phyloP scores from a whole-genome alignment of 1,140 invertebrate genomes.

The Hycleus cichorii region DNA sequence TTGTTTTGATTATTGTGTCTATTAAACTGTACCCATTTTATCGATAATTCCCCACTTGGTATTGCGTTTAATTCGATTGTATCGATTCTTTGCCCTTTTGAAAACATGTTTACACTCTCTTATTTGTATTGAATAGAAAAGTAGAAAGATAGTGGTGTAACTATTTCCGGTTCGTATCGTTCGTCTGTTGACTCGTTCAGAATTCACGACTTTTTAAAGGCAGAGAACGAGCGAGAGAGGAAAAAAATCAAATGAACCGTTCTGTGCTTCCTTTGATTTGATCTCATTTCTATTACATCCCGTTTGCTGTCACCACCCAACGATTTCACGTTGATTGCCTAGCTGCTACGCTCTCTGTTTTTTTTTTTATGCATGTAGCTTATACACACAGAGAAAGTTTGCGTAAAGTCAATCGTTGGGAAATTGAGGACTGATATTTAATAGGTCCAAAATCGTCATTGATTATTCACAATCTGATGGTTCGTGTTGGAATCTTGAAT shows the following conservation, averaged over 20 bases:
- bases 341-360: constrained; percentile 24
- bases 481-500: constrained; percentile 9
- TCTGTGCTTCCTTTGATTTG: constrained; percentile 26
- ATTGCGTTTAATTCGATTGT: too few species aligned
- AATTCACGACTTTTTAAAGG: constrained; percentile 10
- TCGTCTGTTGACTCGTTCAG: not conserved
- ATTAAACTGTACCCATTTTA: too few species aligned
- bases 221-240: not conserved
- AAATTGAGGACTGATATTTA: constrained; percentile 24
- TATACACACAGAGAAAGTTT: constrained; percentile 16
- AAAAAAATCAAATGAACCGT: constrained; percentile 25
- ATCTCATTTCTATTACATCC: constrained; percentile 23
- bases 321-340: constrained; percentile 1
- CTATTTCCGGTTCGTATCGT: too few species aligned
- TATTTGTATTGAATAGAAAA: too few species aligned
- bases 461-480: constrained; percentile 28
- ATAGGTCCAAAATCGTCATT: constrained; percentile 20
- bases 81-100: too few species aligned
- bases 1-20: not conserved
- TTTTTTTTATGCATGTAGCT: too few species aligned
- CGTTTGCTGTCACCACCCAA: too few species aligned
- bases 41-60: too few species aligned
- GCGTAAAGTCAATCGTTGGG: constrained; percentile 21
- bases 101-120: too few species aligned
- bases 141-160: too few species aligned